Base-by-base conservation (phyloP, 2,888 invertebrate species). In the Drosophila tripunctata region DNA sequence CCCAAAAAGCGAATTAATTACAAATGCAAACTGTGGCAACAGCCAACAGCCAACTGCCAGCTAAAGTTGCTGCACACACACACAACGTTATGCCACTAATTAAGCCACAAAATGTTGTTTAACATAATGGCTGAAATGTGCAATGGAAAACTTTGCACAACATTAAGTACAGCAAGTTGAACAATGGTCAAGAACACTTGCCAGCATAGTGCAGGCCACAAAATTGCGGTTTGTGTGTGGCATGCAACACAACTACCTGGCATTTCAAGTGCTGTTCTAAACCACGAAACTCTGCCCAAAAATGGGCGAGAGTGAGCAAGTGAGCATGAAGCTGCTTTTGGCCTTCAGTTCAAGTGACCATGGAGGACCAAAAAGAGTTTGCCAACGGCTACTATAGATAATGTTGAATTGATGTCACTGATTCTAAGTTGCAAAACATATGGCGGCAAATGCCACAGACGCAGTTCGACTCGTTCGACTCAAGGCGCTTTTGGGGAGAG, bases 1-100 rank as follows among this genome's bases (percentile, higher is more conserved):
- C n/a, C n/a, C n/a, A n/a, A 62, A 55, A 74, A 64, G 51, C 72
- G 67, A 76, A 87, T 85, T 82, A 78, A 76, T 73, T 70, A 66
- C 52, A 61, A 62, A 47, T 77, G 81, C 62, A 62, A 73, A 58
- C 65, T 58, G 55, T 70, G 57, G n/a, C n/a, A n/a, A n/a, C n/a
- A n/a, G n/a, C n/a, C 41, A 57, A 36, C n/a, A 15, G n/a, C 7
- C 10, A 10, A 35, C 1, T 45, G 48, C 21, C 45, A 5, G 12
- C 12, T 19, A 31, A 27, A 22, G 7, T 24, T 15, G 22, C 19
- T 54, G 38, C 58, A 56, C 10, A 15, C 31, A 33, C 55, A 19
- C 7, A 14, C 57, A 65, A 55, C 43, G 31, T 58, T 40, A n/a
- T n/a, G 44, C 45, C 66, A 40, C 62, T 62, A 76, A 74, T 74